These are phyloP conservation scores for Pholis gunnellus DNA, from an alignment of 2,113 vertebrate species.

Conservation along the genomic window DNA sequence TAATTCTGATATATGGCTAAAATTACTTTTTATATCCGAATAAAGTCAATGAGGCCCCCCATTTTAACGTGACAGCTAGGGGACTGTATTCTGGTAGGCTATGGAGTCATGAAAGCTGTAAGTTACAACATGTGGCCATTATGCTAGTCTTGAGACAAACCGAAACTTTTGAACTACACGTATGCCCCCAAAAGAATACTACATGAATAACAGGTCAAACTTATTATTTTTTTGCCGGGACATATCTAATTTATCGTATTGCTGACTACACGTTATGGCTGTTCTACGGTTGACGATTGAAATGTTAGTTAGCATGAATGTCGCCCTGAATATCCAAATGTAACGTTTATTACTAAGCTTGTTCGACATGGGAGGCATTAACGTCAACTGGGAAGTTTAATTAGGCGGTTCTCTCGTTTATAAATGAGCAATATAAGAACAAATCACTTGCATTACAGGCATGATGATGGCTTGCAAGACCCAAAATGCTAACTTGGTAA, in stretches of 20 bases:
- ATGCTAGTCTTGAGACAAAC: neutral
- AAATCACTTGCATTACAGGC: slow-evolving; percentile 14
- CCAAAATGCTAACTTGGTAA: slow-evolving; percentile 19
- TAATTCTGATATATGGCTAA: neutral
- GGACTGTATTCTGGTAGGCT: neutral
- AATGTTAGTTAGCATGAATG: neutral
- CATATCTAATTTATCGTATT: slow-evolving; percentile 13
- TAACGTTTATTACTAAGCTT: neutral
- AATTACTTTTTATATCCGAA: neutral
- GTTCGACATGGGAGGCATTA: accelerated
- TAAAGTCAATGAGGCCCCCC: neutral
- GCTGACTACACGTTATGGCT: neutral
- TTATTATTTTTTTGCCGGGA: neutral
- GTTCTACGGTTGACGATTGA: neutral
- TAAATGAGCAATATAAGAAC: neutral
- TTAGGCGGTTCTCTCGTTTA: neutral
- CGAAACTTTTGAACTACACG: neutral
- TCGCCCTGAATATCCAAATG: neutral
- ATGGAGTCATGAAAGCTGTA: neutral
- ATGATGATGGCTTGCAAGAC: slow-evolving; percentile 9
- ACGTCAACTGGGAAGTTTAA: too few species aligned
- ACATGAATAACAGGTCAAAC: neutral
- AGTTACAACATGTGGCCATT: neutral
- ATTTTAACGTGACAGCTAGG: neutral
- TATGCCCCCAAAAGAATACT: neutral